These are phyloP conservation scores for Echinometra lucunter DNA, from an alignment of 53 echinoderm and acorn worm genomes.

Conservation along the genomic window DNA sequence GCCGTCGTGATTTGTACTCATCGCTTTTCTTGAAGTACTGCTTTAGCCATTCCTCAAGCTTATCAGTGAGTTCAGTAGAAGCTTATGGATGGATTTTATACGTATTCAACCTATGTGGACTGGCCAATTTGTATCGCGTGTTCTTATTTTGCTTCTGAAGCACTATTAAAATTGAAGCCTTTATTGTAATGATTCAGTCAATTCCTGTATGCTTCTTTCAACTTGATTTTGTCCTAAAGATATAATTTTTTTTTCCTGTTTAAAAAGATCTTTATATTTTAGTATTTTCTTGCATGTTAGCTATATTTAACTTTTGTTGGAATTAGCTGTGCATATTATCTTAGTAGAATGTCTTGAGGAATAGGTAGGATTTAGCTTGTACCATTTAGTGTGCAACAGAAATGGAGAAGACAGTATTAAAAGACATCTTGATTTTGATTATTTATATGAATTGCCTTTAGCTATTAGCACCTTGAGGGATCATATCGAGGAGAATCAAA, in stretches of 20 bases:
- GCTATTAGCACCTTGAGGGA: slow-evolving; percentile 25
- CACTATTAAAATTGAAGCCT: not conserved
- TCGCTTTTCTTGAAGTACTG: not conserved
- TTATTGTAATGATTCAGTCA: not conserved
- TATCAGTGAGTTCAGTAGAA: not conserved
- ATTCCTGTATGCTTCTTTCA: not conserved
- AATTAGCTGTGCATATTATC: not conserved
- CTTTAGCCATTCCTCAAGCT: not conserved
- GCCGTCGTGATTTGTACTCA: not conserved
- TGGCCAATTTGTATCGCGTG: not conserved
- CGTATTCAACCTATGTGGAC: not conserved
- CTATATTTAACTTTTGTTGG: not conserved
- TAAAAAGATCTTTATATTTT: not conserved
- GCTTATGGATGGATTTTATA: not conserved
- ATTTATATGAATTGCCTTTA: slow-evolving; percentile 44
- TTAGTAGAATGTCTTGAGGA: not conserved
- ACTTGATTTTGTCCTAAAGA: not conserved
- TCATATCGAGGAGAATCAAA: slow-evolving; percentile 10
- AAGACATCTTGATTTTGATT: slow-evolving; percentile 31
- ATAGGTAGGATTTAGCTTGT: not conserved
- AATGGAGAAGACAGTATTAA: slow-evolving; percentile 26
- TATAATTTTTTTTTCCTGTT: too few relatives aligned
- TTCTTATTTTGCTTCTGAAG: too few relatives aligned
- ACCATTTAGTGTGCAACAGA: not conserved
- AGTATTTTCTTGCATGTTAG: not conserved